Evolutionary conservation across 2,888 invertebrate species (phyloP), one percentile per base, ranked within the genome.

Genomic region (Spisula solida): DNA sequence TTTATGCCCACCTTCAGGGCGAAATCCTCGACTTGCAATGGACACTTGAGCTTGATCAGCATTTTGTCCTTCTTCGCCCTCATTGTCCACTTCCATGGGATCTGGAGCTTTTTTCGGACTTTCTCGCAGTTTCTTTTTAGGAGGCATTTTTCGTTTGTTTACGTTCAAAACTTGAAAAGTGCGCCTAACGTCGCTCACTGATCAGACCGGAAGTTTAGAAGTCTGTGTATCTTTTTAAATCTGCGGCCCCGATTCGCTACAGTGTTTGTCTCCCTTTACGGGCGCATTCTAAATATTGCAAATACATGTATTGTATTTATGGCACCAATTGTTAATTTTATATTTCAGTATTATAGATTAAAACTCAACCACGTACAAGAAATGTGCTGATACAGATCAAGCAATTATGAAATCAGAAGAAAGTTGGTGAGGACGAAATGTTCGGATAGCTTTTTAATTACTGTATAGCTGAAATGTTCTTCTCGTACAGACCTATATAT

Each of bases 51-150:
- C 66, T 51, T 86, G 81, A 25, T 88, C 90, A 18, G 29, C 34
- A 16, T 14, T 34, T 81, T 70, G 48, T 16, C 86, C 84, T 60
- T 80, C 47, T 56, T 48, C 88, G 41, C 10, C 29, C 20, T 85
- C 75, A 60, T 81, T 83, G 18, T 88, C 88, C 1, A 89, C 88
- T 78, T 91, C 92, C 91, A 91, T 90, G 55, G 88, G 87, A 10
- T 56, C 70, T 2, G 84, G 41, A 66, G 83, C 81, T 31, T 85
- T 82, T 56, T 88, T 84, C 4, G 87, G 90, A 85, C 88, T 83
- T 66, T 88, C 85, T 41, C 85, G 89, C 31, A 70, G 29, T 88
- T 89, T 91, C 91, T 89, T 90, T 88, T 82, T 89, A 1, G 89
- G 89, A 56, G 92, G 92, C 92, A 92, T 92, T 87, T 85, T 31